phyloP scores from a whole-genome alignment of 1,140 invertebrate genomes.

The Aphidius ervi region DNA sequence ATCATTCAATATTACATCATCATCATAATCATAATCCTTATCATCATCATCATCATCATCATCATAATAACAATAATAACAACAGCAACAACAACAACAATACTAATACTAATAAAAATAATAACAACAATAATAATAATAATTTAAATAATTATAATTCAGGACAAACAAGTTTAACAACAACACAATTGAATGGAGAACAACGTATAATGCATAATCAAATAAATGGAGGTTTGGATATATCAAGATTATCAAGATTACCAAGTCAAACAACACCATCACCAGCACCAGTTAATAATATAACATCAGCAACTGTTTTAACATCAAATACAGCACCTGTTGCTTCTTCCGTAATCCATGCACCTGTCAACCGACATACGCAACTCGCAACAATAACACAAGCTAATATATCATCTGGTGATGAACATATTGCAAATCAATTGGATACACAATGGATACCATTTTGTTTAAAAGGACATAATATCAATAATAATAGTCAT shows the following conservation, averaged over 20 bases:
- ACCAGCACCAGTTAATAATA: slow-evolving; percentile 35
- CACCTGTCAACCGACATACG: slow-evolving; percentile 12
- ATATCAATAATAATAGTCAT: slow-evolving; percentile 34
- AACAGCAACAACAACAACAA: slow-evolving; percentile 23
- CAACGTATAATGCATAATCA: no score
- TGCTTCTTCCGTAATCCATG: slow-evolving; percentile 8
- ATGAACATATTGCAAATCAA: slow-evolving; percentile 32
- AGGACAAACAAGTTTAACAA: slow-evolving; percentile 29
- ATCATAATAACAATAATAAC: slow-evolving; percentile 26
- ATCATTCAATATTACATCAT: slow-evolving; percentile 19
- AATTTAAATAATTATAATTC: slow-evolving; percentile 33
- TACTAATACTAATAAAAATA: slow-evolving; percentile 4
- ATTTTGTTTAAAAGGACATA: slow-evolving; percentile 40
- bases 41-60: slow-evolving; percentile 24
- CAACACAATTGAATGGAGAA: no score
- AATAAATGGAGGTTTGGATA: slow-evolving; percentile 55
- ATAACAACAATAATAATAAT: slow-evolving; percentile 17
- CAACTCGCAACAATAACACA: slow-evolving; percentile 11
- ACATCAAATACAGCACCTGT: no score
- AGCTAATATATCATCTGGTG: neutral
- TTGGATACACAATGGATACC: slow-evolving; percentile 55
- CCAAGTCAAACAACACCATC: slow-evolving; percentile 46
- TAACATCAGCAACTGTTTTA: no score
- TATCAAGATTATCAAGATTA: slow-evolving; percentile 49
- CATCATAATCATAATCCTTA: slow-evolving; percentile 25